Percentiles rank a stretch among this genome's conserved stretches.
Evolutionary conservation across 2,888 invertebrate species (phyloP).

Genomic region (Nezara viridula): DNA sequence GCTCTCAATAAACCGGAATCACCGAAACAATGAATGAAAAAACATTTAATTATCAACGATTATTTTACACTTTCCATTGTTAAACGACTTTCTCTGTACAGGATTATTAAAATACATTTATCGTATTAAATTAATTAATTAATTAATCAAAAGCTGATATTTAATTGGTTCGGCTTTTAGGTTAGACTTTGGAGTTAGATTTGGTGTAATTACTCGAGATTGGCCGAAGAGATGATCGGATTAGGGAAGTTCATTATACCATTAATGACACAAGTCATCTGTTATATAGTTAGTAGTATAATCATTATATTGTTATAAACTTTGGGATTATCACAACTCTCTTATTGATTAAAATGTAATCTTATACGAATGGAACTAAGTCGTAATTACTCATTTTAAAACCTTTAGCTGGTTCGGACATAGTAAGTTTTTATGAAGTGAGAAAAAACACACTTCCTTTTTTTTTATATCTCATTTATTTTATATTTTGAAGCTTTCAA

Average conservation of each 20-base stretch:
- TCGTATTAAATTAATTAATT: background rate
- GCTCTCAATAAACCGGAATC: background rate
- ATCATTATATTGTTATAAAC: background rate
- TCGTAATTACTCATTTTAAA: too few relatives aligned
- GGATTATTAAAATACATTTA: background rate
- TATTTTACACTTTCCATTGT: background rate
- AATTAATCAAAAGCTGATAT: background rate
- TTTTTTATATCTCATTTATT: too few relatives aligned
- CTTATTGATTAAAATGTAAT: background rate
- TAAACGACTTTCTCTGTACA: background rate
- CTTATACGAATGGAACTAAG: too few relatives aligned
- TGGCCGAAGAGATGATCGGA: background rate
- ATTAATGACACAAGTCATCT: background rate
- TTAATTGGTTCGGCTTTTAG: background rate
- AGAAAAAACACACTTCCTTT: too few relatives aligned
- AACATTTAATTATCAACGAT: background rate
- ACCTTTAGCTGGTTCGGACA: too few relatives aligned
- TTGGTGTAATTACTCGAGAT: background rate
- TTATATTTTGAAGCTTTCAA: too few relatives aligned
- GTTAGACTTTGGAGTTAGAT: background rate
- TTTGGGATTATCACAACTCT: background rate
- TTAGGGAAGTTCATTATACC: background rate
- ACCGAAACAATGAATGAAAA: conserved; percentile 4
- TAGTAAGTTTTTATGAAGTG: too few relatives aligned
- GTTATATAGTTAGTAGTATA: background rate